Evolutionary conservation across 1,140 invertebrate species (phyloP), one percentile per base, ranked within the genome.

Genomic region (Euwallacea similis): DNA sequence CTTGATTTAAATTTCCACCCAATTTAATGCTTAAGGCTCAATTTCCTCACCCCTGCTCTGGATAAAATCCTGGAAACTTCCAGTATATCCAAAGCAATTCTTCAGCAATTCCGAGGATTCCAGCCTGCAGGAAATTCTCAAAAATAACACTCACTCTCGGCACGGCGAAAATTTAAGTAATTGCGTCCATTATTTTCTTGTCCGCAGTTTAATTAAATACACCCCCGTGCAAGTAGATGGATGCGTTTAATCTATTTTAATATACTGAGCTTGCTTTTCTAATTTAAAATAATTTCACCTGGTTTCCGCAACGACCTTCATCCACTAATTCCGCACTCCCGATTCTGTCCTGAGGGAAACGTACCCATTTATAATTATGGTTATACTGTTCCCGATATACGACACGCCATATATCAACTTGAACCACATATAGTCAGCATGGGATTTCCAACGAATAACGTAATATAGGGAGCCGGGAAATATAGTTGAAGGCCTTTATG

Each of bases 211-310:
- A 65, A 65, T 65, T 65, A 65, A 65, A 65, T 65, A 65, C 63
- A 21, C 16, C 63, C 41, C 63, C 44, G 47, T 65, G 50, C 63
- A 54, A 54, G 63, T 65, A 65, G 65, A 66, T 66, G 55, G 55
- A 66, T 59, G 65, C 33, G 65, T 66, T 66, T 66, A 66, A 66
- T 66, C 55, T 66, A 66, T 66, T 66, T 66, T 66, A 66, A 66
- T 66, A 66, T 66, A 66, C 53, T 58, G 53, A 11, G 65, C 65
- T 66, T 59, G 53, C 65, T 66, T 59, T 66, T 59, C 65, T 66
- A 66, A 66, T 66, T 66, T 66, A 66, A 66, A 66, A 66, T 66
- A 66, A 66, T 66, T 66, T 58, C 65, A 66, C 65, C 65, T 66
- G 65, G 41, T 58, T 59, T 59, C 65, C 41, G 54, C 58, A 56